phyloP scores from a whole-genome alignment of 2,888 invertebrate species.

The Blomia tropicalis region DNA sequence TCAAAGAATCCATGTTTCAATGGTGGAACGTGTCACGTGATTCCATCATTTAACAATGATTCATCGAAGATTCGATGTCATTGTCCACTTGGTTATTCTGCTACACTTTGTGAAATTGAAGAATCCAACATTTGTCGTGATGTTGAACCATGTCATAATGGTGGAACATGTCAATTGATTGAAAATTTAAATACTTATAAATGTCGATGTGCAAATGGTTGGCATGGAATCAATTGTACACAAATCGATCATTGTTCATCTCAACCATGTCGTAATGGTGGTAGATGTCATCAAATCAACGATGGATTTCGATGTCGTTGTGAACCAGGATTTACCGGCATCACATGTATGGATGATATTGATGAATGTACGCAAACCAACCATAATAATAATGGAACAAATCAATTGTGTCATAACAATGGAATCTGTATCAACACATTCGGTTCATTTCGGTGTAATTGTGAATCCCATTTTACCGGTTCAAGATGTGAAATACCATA shows the following conservation, averaged over 20 bases:
- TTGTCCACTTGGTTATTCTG: conserved; percentile 79
- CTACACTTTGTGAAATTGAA: conserved; percentile 78
- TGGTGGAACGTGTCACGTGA: conserved; percentile 74
- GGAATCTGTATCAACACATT: conserved; percentile 34
- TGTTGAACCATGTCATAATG: conserved; percentile 68
- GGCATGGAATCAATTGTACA: conserved; percentile 85
- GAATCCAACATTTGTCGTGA: conserved; percentile 68
- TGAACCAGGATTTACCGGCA: conserved; percentile 53
- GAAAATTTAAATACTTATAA: conserved; percentile 85
- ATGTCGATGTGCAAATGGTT: conserved; percentile 86
- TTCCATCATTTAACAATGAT: neutral
- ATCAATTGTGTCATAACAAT: conserved; percentile 52
- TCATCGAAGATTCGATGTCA: conserved; percentile 63
- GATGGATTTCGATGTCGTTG: conserved; percentile 76
- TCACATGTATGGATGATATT: conserved; percentile 51
- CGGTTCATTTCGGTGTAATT: conserved; percentile 42
- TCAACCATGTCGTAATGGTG: conserved; percentile 83
- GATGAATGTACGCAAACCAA: conserved; percentile 59
- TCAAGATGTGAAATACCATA: conserved; percentile 69
- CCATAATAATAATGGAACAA: conserved; percentile 37
- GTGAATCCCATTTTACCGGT: conserved; percentile 70
- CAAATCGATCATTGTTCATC: conserved; percentile 87
- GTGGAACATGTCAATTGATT: conserved; percentile 68
- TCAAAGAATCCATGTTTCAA: conserved; percentile 53
- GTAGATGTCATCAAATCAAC: conserved; percentile 74